Evolutionary conservation across 2,888 invertebrate species (phyloP).

Genomic region (Nephrotoma guestfalica): DNA sequence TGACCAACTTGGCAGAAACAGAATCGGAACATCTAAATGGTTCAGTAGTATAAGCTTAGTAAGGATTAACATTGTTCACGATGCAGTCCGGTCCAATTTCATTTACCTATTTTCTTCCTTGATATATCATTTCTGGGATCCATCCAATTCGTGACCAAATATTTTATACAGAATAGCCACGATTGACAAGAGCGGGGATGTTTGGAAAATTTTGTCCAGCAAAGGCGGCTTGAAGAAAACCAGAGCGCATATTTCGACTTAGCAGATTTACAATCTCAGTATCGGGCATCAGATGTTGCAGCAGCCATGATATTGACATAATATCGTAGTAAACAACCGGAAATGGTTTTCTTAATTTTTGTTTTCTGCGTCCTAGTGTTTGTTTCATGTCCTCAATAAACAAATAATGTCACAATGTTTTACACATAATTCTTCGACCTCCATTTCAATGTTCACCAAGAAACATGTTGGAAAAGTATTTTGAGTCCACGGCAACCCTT

Average conservation of each 20-base stretch:
- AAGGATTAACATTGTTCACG: not conserved
- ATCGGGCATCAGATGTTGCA: not conserved
- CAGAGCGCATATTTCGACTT: not conserved
- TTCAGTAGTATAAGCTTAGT: too few species aligned
- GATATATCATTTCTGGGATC: not conserved
- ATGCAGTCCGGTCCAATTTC: not conserved
- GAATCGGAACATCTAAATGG: too few species aligned
- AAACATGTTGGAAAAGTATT: not conserved
- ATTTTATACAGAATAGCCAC: not conserved
- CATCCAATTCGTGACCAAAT: not conserved
- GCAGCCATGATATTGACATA: not conserved
- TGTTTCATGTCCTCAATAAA: not conserved
- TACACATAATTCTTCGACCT: not conserved
- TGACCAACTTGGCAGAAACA: too few species aligned
- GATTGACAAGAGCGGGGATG: not conserved
- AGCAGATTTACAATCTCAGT: not conserved
- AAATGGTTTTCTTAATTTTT: not conserved
- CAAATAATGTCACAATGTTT: too few species aligned
- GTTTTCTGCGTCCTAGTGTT: not conserved
- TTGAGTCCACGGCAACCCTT: not conserved
- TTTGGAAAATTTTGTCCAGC: not conserved
- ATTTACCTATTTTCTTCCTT: not conserved
- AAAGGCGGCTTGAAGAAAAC: not conserved
- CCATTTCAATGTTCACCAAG: not conserved
- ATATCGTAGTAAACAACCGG: not conserved